Conservation (phyloP, 2,797 vertebrate genomes). For the Xyrichtys novacula region DNA sequence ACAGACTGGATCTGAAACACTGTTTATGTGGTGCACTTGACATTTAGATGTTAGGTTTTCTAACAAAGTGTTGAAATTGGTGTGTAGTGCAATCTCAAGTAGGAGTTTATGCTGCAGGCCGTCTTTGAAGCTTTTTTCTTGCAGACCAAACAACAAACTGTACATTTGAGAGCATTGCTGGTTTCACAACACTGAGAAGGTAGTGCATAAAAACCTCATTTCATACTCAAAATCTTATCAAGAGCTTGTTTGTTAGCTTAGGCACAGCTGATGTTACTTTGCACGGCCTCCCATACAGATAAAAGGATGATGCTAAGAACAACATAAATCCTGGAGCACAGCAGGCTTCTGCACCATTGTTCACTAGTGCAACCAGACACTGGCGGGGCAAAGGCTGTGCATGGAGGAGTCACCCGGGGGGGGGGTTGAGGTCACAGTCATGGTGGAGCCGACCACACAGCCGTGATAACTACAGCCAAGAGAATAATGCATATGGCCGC, state of each 20-base stretch:
- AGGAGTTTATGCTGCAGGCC: neutral
- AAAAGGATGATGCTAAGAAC: slow-evolving; percentile 23
- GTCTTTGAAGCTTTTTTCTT: slow-evolving; percentile 17
- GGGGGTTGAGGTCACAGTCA: slow-evolving; percentile 39
- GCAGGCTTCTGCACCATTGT: slow-evolving; percentile 29
- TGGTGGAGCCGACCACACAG: slow-evolving; percentile 55
- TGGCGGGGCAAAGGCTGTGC: slow-evolving; percentile 21
- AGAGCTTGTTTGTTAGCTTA: slow-evolving; percentile 12
- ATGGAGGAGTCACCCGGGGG: slow-evolving; percentile 1
- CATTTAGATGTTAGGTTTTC: slow-evolving; percentile 47
- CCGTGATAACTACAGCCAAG: slow-evolving; percentile 8
- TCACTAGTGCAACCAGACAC: slow-evolving; percentile 28
- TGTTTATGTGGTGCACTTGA: slow-evolving; percentile 54
- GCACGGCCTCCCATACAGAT: slow-evolving; percentile 40
- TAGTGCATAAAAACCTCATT: neutral
- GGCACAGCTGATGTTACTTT: slow-evolving; percentile 13
- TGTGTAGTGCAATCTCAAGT: slow-evolving; percentile 9
- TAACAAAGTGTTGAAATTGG: slow-evolving; percentile 20
- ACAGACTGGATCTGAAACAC: slow-evolving; percentile 45
- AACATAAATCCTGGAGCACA: slow-evolving; percentile 14
- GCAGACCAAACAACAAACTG: slow-evolving; percentile 38
- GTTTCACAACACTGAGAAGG: neutral
- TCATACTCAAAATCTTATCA: neutral
- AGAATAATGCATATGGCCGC: neutral
- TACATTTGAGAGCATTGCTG: neutral